Evolutionary conservation across 2,797 vertebrate genomes (phyloP), one percentile per base, ranked within the genome.

Genomic region (Syndactyla subalaris): DNA sequence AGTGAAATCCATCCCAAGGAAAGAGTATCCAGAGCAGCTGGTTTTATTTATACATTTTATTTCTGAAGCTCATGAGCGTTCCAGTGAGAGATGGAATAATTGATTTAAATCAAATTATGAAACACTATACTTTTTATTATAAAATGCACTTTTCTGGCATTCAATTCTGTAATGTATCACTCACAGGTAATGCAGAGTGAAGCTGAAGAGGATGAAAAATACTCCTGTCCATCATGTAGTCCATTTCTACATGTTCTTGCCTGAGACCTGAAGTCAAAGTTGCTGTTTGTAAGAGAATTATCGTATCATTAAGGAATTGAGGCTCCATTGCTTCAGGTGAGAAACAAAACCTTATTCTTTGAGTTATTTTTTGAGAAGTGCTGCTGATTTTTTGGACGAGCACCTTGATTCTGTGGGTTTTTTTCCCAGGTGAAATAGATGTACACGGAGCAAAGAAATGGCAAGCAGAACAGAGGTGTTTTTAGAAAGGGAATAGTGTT

Each of bases 81-180:
- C 98, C 97, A 96, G 92, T 91, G 97, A 98, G 97, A 97, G 97
- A 97, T 97, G 97, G 97, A 97, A 98, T 98, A 98, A 98, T 98
- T 98, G 97, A 97, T 98, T 98, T 98, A 98, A 98, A 98, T 98
- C 97, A 97, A 98, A 98, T 98, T 98, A 98, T 97, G 98, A 98
- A 98, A 98, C 15, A 54, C 72, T 97, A 98, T 98, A 97, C 97
- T 96, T 94, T 97, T 96, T 97, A 96, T 98, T 98, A 95, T 97
- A 97, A 97, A 97, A 97, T 95, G 93, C 88, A 79, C 95, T 98
- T 96, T 98, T 97, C 97, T 98, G 97, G 97, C 95, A 95, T 95
- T 96, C 92, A 66, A 27, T 97, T 97, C 86, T 93, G 94, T 93
- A 95, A 77, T 59, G 91, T 95, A 96, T 96, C 95, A 95, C 95